Percentiles rank a stretch among this genome's conserved stretches.
phyloP scores from a whole-genome alignment of 1,140 invertebrate genomes.

The Galendromus occidentalis region DNA sequence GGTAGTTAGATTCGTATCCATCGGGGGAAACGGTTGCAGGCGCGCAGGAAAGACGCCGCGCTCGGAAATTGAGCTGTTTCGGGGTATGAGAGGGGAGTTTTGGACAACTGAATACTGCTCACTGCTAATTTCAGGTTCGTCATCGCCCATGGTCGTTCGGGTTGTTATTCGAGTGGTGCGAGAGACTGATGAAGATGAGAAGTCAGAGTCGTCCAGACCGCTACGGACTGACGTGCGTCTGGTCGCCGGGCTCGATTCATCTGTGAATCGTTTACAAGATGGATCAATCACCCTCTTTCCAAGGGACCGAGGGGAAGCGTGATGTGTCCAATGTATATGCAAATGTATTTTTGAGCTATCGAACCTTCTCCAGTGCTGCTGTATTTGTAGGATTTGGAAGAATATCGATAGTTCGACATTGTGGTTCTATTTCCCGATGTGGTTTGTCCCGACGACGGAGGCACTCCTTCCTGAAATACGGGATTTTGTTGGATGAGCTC shows the following conservation, averaged over 20 bases:
- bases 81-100: too few relatives aligned
- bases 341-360: neutral
- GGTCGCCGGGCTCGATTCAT: neutral
- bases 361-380: slow-evolving; percentile 5
- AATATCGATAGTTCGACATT: neutral
- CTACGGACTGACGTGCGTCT: neutral
- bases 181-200: neutral
- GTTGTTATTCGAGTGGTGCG: neutral
- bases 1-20: too few relatives aligned
- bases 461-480: too few relatives aligned
- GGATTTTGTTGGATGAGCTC: too few relatives aligned
- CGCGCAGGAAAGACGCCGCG: too few relatives aligned
- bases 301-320: neutral
- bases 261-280: neutral
- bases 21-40: too few relatives aligned
- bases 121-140: neutral
- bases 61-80: too few relatives aligned
- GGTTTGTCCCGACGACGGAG: too few relatives aligned
- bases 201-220: neutral
- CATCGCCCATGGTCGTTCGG: neutral
- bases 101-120: too few relatives aligned
- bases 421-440: neutral
- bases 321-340: neutral
- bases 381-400: neutral
- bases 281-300: neutral